Evolutionary conservation across 2,113 vertebrate genomes (phyloP), one percentile per base, ranked within the genome.

Genomic region (Eleginops maclovinus): DNA sequence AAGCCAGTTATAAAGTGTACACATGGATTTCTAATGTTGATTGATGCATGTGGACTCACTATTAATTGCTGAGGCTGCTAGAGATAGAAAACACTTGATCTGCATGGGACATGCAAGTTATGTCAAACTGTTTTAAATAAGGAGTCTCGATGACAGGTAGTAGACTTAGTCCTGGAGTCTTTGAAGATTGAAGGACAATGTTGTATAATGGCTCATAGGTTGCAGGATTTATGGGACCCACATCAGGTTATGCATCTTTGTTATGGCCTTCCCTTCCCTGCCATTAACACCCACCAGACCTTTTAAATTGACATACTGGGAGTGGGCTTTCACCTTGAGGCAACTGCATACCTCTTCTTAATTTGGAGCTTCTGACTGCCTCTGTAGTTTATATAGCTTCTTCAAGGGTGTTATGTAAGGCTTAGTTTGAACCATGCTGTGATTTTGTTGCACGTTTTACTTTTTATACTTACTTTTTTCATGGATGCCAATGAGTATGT

Each of bases 391-490:
- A 12, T 8, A 49, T 17, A 50, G 31, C 16, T 43, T 21, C 17
- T 36, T 7, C 6, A 36, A 36, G 6, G 8, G 17, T 26, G 16
- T 55, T 40, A 26, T 16, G 14, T 16, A 40, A 40, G 26, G 3
- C 4, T 4, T 17, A 21, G 41, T 17, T 22, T n/a, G 6, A 58
- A 53, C 24, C 16, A 46, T 46, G 26, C 60, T 68, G n/a, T 49
- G 36, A 58, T 70, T 81, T 58, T 5, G 31, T 43, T 72, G 75
- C 71, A 82, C 54, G 55, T 50, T 93, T 21, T 90, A 93, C 93
- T 93, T 44, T 6, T 19, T 17, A 9, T 36, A 15, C 13, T 4
- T 94, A 93, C 88, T 87, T 95, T 95, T 95, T 94, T 93, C 31
- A 75, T 44, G 50, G n/a, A 77, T 19, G 22, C 40, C n/a, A 54